phyloP scores from a whole-genome alignment of 1,140 invertebrate species.

The Berghia stephanieae region DNA sequence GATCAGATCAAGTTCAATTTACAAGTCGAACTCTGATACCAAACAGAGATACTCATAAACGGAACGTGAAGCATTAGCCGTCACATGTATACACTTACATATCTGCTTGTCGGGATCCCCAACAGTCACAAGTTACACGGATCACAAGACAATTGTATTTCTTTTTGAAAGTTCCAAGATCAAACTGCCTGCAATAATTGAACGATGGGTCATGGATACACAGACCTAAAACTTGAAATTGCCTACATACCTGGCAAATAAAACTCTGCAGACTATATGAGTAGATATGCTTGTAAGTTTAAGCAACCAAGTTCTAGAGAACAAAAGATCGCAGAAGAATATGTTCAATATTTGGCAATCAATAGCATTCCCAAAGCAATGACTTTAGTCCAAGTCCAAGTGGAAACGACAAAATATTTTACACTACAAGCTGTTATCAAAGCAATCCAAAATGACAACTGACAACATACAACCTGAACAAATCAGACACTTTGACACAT shows the following conservation, averaged over 20 bases:
- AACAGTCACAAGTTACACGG: conserved; percentile 57
- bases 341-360: conserved; percentile 3
- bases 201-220: conserved; percentile 41
- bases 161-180: conserved; percentile 44
- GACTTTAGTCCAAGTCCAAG: not conserved
- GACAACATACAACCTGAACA: not conserved
- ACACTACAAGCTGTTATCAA: not conserved
- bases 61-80: conserved; percentile 65
- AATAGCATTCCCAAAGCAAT: not conserved
- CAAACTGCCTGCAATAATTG: conserved; percentile 35
- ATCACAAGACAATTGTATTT: conserved; percentile 57
- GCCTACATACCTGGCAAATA: conserved; percentile 30
- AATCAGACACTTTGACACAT: not conserved
- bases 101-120: conserved; percentile 62
- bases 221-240: conserved; percentile 38
- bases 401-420: not conserved
- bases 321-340: not conserved
- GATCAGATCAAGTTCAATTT: conserved; percentile 27
- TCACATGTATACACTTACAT: conserved; percentile 66
- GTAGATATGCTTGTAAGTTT: conserved; percentile 15
- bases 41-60: conserved; percentile 61
- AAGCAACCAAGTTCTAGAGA: not conserved
- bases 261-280: conserved; percentile 29
- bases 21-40: conserved; percentile 32
- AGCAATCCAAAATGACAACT: not conserved